Evolutionary conservation across 2,797 vertebrate genomes (phyloP), one percentile per base, ranked within the genome.

Genomic region (Microctenopoma stevenorrisi): DNA sequence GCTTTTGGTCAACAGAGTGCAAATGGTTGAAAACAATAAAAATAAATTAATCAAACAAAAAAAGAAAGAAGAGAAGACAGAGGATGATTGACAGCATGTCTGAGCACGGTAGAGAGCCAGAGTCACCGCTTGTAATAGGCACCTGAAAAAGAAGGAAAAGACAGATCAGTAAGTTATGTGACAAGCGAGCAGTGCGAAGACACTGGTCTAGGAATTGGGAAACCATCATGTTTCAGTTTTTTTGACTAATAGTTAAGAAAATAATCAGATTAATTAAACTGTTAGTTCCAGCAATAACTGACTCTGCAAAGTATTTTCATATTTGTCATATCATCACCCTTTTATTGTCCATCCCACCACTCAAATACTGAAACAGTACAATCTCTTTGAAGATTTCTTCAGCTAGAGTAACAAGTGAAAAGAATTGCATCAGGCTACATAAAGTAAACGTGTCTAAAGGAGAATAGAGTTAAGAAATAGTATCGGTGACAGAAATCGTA

Each of bases 121-220:
- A 90, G 91, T 96, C 95, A 98, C 89, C 95, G 95, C 93, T 95
- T 97, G 88, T 96, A 95, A 94, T 92, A 94, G 93, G 93, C 95
- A 95, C 96, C 97, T 98, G 84, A 61, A 87, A 83, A n/a, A 84
- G 18, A 82, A 2, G 49, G 47, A 71, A 49, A 51, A 81, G 61
- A 74, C 4, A 76, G 33, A 78, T 80, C 74, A 89, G 61, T 55
- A 47, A 22, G 11, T 28, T 38, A 7, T 11, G 18, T 33, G 30
- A 33, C 30, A 33, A 33, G 7, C 30, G 1, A 33, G 4, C 28
- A 30, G 1, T 30, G 28, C 5, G 28, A 30, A 30, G 28, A 30
- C 28, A 30, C 28, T 30, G 28, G 4, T 30, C 28, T 30, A 30
- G 28, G 28, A 30, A 30, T 30, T 30, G 28, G 5, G 28, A 30